Evolutionary conservation across 1,140 invertebrate genomes (phyloP).

Genomic region (Globodera ellingtonae): DNA sequence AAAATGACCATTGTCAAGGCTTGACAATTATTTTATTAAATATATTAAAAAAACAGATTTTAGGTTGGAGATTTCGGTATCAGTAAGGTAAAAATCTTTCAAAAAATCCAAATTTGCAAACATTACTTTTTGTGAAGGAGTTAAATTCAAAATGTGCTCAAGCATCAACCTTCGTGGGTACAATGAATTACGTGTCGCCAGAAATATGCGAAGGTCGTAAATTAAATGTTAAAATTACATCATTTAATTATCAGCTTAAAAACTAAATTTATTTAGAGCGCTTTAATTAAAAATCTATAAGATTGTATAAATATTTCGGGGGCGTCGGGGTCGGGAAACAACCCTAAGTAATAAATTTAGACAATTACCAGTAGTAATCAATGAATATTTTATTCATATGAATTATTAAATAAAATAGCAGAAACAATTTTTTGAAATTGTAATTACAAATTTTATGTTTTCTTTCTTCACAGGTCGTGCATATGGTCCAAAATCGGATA

Average conservation of each 20-base stretch:
- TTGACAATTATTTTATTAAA: not conserved
- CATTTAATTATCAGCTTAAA: not conserved
- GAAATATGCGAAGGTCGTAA: slow-evolving; percentile 77
- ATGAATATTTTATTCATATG: no score
- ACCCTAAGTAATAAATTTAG: no score
- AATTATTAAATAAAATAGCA: no score
- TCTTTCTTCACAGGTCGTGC: slow-evolving; percentile 55
- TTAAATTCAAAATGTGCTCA: slow-evolving; percentile 31
- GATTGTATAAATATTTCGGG: no score
- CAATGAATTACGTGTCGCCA: slow-evolving; percentile 82
- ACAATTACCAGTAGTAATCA: no score
- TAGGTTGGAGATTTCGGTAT: slow-evolving; percentile 46
- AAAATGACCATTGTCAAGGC: slow-evolving; percentile 58
- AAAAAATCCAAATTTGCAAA: slow-evolving; percentile 7
- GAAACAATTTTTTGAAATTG: no score
- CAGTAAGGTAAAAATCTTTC: slow-evolving; percentile 31
- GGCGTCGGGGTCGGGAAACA: no score
- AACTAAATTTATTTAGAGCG: no score
- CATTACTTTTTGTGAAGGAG: slow-evolving; percentile 7
- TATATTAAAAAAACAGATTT: not conserved
- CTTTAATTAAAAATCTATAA: no score
- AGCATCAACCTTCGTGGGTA: slow-evolving; percentile 72
- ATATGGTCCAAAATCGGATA: slow-evolving; percentile 78
- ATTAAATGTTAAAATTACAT: slow-evolving; percentile 11
- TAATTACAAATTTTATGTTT: not conserved